Evolutionary conservation across 2,888 invertebrate species (phyloP), one percentile per base, ranked within the genome.

Genomic region (Cheilosia soror): DNA sequence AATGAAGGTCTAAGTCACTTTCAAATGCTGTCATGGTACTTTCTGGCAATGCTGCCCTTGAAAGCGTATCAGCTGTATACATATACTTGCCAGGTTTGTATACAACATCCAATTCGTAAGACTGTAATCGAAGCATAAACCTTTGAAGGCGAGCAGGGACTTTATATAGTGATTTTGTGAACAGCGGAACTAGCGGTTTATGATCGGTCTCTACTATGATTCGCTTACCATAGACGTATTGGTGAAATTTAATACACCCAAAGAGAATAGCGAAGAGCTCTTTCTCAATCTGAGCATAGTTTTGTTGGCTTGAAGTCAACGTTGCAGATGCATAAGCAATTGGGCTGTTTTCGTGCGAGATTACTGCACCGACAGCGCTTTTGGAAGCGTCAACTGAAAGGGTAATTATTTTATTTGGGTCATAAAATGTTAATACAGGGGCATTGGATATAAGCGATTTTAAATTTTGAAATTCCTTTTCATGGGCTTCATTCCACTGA

Each of bases 251-350:
- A 20, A 75, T 62, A 76, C 90, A 89, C 0, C 88, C 90, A 84
- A 89, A 89, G 0, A 84, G 83, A 62, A 90, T 90, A 0, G 90
- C 90, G 20, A 90, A 76, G 2, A 88, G 71, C 73, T 91, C 89
- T 81, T 90, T 90, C 63, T 90, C 90, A 9, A 87, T 84, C 33
- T 84, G 84, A 4, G 81, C 84, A 49, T 75, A 84, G 9, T 58
- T 53, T 60, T 71, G 47, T 20, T 85, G 77, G 2, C 63, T 44
- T 9, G n/a, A 11, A 5, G 82, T 83, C 11, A 86, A 42, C 27
- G 76, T 75, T 6, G 69, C 72, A 2, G 79, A 86, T 2, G 79
- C 72, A 62, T 53, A 86, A 5, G 86, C 87, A 15, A 84, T 68
- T 25, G 80, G 84, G 0, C 53, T 60, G 20, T 44, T 65, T 9